These are phyloP conservation scores for Diarsia rubi DNA, from an alignment of 2,888 invertebrate genomes.

Conservation along the genomic window DNA sequence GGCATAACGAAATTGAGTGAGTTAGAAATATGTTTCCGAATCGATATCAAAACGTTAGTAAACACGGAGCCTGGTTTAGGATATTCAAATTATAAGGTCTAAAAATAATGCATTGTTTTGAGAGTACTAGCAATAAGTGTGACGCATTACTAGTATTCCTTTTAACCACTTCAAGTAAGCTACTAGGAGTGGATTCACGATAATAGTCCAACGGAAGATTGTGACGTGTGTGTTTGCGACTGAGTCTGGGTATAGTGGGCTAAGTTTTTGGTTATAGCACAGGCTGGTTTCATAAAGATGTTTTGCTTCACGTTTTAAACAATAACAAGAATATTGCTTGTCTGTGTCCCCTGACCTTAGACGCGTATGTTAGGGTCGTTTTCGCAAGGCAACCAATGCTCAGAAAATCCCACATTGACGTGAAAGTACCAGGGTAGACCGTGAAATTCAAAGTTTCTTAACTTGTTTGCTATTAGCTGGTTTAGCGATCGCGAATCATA, in stretches of 20 bases:
- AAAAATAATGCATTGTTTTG: background rate
- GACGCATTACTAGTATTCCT: slow-evolving; percentile 14
- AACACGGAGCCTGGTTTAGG: background rate
- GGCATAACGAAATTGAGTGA: too few species aligned
- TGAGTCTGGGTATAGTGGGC: background rate
- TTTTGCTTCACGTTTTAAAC: background rate
- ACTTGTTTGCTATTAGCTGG: background rate
- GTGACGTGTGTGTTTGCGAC: background rate
- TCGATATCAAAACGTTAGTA: too few species aligned
- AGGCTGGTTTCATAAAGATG: background rate
- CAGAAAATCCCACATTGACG: background rate
- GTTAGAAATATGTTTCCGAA: too few species aligned
- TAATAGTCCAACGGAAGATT: slow-evolving; percentile 30
- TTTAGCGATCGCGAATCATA: too few species aligned
- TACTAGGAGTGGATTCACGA: slow-evolving; percentile 4
- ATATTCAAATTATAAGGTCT: background rate
- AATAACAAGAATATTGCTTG: background rate
- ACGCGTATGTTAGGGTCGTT: background rate
- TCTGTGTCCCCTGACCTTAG: background rate
- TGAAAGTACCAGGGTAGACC: background rate
- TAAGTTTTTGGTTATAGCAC: background rate
- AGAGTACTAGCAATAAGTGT: slow-evolving; percentile 18
- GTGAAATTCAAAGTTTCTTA: background rate
- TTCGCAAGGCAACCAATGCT: background rate
- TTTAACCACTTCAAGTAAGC: slow-evolving; percentile 2